Evolutionary conservation across 2,797 vertebrate species (phyloP).

Genomic region (Sebastes iracundus): DNA sequence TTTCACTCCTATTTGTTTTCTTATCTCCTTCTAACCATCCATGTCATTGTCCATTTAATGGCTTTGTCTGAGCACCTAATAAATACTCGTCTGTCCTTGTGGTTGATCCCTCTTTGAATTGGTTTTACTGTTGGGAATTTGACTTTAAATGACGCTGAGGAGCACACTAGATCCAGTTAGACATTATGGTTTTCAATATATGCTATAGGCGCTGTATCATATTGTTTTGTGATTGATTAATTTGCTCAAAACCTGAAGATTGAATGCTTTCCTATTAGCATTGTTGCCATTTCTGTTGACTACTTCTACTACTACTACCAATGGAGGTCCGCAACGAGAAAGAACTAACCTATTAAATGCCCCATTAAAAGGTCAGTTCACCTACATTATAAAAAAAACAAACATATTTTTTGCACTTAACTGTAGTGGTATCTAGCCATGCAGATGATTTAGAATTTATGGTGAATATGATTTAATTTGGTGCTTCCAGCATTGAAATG

Average conservation of each 20-base stretch:
- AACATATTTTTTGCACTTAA: too few relatives aligned
- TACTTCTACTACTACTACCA: neutral
- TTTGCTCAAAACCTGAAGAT: neutral
- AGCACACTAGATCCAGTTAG: neutral
- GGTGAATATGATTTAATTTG: too few relatives aligned
- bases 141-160: neutral
- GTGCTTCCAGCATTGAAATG: too few relatives aligned
- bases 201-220: neutral
- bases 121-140: neutral
- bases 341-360: neutral
- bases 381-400: neutral
- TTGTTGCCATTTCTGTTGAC: neutral
- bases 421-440: too few relatives aligned
- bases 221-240: neutral
- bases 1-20: constrained; percentile 22
- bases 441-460: too few relatives aligned
- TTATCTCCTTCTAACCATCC: constrained; percentile 29
- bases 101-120: neutral
- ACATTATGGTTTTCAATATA: neutral
- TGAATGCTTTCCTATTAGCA: neutral
- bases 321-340: neutral
- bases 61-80: constrained; percentile 7
- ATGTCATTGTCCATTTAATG: constrained; percentile 17
- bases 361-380: neutral
- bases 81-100: neutral